These are phyloP conservation scores for Bufo gargarizans DNA, from an alignment of 2,113 vertebrate genomes.

Conservation along the genomic window DNA sequence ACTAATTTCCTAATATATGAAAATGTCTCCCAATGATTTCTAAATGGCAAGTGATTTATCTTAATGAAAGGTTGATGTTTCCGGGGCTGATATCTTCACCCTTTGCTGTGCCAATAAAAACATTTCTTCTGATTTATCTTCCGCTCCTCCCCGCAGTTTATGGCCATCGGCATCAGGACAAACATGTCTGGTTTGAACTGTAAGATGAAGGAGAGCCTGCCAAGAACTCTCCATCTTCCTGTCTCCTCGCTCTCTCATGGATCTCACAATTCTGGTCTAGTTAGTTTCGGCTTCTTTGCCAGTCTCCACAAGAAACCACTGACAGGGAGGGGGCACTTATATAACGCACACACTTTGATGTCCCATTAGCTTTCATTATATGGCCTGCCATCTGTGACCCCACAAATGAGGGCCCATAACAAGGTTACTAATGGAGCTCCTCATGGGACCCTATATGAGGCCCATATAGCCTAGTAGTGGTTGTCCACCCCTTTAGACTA, in stretches of 20 bases:
- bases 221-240: constrained; percentile 11
- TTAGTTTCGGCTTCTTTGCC: neutral
- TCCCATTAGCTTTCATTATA: too few relatives aligned
- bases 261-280: neutral
- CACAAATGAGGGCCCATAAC: too few relatives aligned
- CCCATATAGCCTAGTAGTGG: too few relatives aligned
- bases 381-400: too few relatives aligned
- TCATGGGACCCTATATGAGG: too few relatives aligned
- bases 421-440: too few relatives aligned
- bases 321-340: neutral
- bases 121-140: constrained; percentile 35
- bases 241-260: neutral
- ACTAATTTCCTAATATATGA: neutral
- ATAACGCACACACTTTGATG: neutral
- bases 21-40: constrained; percentile 50
- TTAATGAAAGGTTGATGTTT: constrained; percentile 30
- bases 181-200: neutral
- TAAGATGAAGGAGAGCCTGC: neutral
- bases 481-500: too few relatives aligned
- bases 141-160: neutral
- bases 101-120: neutral
- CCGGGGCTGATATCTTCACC: neutral
- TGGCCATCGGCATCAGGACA: neutral
- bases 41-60: constrained; percentile 24
- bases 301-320: neutral